Evolutionary conservation across 2,113 vertebrate species (phyloP).

Genomic region (Poecile atricapillus): DNA sequence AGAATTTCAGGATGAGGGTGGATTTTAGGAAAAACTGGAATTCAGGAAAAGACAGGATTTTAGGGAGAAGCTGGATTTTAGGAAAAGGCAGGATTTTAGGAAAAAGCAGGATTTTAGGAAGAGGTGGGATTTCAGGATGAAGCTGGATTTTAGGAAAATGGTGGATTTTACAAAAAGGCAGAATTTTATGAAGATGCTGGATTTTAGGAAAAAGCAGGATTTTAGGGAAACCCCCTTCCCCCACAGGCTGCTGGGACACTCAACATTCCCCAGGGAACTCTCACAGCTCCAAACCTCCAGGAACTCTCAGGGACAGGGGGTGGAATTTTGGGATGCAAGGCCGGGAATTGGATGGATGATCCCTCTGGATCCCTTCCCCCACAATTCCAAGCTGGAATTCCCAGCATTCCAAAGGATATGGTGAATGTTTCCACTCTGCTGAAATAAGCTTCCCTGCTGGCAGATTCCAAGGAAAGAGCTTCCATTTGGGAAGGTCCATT

Average conservation of each 20-base stretch:
- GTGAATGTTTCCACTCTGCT: slow-evolving; percentile 90
- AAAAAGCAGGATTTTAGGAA: too few species aligned
- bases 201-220: not conserved
- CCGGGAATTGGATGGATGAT: fast-evolving
- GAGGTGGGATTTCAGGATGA: not conserved
- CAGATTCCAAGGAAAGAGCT: slow-evolving; percentile 74
- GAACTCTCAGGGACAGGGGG: not conserved
- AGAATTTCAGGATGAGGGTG: too few species aligned
- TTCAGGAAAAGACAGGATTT: too few species aligned
- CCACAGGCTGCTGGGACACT: not conserved
- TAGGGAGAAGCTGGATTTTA: not conserved
- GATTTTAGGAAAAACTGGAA: too few species aligned
- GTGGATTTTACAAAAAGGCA: fast-evolving
- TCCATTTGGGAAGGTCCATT: slow-evolving; percentile 55
- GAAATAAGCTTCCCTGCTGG: slow-evolving; percentile 90
- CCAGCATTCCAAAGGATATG: slow-evolving; percentile 83
- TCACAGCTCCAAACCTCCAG: not conserved
- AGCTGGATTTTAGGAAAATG: not conserved
- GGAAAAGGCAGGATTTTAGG: not conserved
- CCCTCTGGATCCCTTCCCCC: not conserved
- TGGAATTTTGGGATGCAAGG: not conserved
- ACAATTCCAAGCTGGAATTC: fast-evolving
- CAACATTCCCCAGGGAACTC: not conserved
- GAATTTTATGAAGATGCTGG: not conserved
- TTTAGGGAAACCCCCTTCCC: not conserved